phyloP scores from a whole-genome alignment of 2,113 vertebrate species.

The Nesoenas mayeri region DNA sequence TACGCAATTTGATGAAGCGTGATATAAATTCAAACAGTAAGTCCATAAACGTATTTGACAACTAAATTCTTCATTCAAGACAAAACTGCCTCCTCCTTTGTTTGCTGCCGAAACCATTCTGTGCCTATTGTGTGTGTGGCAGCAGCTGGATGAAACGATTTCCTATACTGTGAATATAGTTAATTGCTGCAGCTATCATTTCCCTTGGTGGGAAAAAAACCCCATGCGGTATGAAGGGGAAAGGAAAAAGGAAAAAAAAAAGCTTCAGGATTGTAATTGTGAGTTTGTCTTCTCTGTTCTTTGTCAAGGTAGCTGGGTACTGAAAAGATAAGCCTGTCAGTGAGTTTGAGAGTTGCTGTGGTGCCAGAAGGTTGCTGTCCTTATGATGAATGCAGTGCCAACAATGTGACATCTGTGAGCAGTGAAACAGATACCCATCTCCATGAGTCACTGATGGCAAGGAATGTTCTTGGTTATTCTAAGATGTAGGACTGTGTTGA shows the following conservation, averaged over 20 bases:
- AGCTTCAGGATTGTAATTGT: background rate
- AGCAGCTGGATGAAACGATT: constrained; percentile 16
- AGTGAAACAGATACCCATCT: background rate
- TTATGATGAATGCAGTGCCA: background rate
- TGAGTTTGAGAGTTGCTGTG: background rate
- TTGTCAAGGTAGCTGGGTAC: background rate
- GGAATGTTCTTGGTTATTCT: background rate
- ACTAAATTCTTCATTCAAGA: constrained; percentile 27
- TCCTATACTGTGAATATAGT: constrained; percentile 21
- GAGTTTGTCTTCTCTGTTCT: background rate
- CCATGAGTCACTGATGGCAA: background rate
- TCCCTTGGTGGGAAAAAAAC: background rate
- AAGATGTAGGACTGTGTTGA: background rate
- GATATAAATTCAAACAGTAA: background rate
- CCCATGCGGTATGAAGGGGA: background rate
- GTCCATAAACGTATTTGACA: background rate
- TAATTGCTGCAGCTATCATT: constrained; percentile 3
- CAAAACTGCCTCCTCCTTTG: constrained; percentile 6
- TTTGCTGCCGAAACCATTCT: background rate
- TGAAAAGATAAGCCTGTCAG: background rate
- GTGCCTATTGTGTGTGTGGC: background rate
- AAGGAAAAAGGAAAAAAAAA: background rate
- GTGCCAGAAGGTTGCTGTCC: background rate
- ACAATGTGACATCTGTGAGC: background rate
- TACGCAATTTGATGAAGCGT: background rate